Evolutionary conservation across 2,113 vertebrate genomes (phyloP), one percentile per base, ranked within the genome.

Genomic region (Pollimyrus isidori): DNA sequence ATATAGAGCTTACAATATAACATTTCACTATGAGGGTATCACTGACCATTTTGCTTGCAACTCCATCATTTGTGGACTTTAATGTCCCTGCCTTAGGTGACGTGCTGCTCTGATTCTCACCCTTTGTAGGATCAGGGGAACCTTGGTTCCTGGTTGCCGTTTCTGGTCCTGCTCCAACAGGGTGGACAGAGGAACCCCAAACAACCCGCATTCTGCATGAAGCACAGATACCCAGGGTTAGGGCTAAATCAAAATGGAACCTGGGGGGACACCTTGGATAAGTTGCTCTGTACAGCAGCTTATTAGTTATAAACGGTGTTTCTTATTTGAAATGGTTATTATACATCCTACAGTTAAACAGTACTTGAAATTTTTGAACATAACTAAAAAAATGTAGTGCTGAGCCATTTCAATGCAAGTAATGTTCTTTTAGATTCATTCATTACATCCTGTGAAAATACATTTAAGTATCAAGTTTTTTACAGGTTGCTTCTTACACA

Each of bases 81-180:
- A 76, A 80, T 19, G 35, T 19, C 1, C n/a, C 73, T 80, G 73
- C 73, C 15, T 80, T 42, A 9, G 19, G 19, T 23, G 23, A 49
- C 10, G 23, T 80, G 42, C 30, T 30, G 26, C 15, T 58, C 39
- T 53, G 26, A n/a, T 9, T 42, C 95, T 93, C 94, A 99, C 98
- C 94, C 95, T 97, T 91, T 98, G 97, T 93, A 99, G 96, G 92
- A 99, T 96, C 85, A 99, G 94, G 88, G 98, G 98, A 91, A 97
- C 97, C 93, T 96, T 97, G 88, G 96, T 96, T 88, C 97, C 97
- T 69, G 96, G 94, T 17, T 91, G 53, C 90, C 94, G 96, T 88
- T 93, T 98, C 92, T 98, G 98, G 96, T 99, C 98, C 92, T 98
- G 97, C 50, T 99, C 98, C 95, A 99, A 89, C 91, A 99, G 93